Conservation (phyloP, 2,888 invertebrate species). For the Autographa pulchrina region DNA sequence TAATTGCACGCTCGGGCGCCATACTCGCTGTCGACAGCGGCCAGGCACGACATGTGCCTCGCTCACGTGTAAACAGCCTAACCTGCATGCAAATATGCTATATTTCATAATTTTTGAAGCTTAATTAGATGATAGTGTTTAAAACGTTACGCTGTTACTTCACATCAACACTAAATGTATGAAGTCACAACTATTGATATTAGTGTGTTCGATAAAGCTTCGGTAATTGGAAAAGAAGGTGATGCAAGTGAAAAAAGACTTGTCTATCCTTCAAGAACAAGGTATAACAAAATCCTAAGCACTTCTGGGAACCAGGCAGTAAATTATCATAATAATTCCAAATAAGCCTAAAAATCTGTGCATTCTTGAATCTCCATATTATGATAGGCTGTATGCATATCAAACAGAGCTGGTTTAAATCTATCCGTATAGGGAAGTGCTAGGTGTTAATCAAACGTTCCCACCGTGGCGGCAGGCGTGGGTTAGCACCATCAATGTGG, state of each 20-base stretch:
- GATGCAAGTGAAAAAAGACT: no score
- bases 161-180: not conserved
- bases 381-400: constrained; percentile 23
- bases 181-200: not conserved
- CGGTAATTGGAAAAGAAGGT: no score
- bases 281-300: no score
- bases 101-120: constrained; percentile 44
- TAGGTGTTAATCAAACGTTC: constrained; percentile 41
- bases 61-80: constrained; percentile 37
- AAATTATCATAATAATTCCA: no score
- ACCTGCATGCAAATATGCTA: constrained; percentile 45
- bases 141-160: not conserved
- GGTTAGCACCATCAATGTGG: constrained; percentile 29
- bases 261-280: no score
- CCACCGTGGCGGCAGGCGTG: constrained; percentile 25
- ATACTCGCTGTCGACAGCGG: constrained; percentile 52
- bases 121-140: constrained; percentile 19
- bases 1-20: constrained; percentile 55
- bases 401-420: constrained; percentile 5
- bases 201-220: no score
- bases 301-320: no score
- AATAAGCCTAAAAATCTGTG: not conserved
- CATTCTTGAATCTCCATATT: not conserved
- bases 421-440: constrained; percentile 21
- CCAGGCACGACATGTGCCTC: constrained; percentile 42